Evolutionary conservation across 92 coral and sea anemone species (phyloP).

Genomic region (Umimayanthus kanabou): DNA sequence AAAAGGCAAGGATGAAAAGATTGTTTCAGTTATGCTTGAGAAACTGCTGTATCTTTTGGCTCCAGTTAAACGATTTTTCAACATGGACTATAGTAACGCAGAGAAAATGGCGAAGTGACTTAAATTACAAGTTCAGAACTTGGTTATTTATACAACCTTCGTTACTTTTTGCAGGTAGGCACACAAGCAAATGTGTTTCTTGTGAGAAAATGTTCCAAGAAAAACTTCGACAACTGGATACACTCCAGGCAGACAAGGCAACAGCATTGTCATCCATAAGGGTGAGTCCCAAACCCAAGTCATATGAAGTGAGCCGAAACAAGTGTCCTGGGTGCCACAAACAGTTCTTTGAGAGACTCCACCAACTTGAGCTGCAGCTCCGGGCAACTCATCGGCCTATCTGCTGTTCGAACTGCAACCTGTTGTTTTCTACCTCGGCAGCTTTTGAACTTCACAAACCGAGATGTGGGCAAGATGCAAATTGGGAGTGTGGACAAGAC

Average conservation of each 20-base stretch:
- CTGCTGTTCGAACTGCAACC: slow-evolving; percentile 34
- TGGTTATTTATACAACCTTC: neutral
- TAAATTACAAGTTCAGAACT: too few relatives aligned
- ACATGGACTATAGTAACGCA: too few relatives aligned
- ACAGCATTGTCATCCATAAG: neutral
- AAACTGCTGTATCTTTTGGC: neutral
- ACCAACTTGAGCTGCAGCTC: slow-evolving; percentile 29
- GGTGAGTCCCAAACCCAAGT: slow-evolving; percentile 5
- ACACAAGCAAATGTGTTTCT: slow-evolving; percentile 7
- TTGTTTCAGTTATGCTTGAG: neutral
- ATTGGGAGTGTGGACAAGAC: neutral
- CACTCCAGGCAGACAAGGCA: slow-evolving; percentile 15
- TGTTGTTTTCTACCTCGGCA: slow-evolving; percentile 25
- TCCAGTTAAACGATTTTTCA: neutral
- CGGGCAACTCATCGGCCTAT: slow-evolving; percentile 36
- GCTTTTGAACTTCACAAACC: slow-evolving; percentile 30
- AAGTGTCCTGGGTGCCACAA: slow-evolving; percentile 39
- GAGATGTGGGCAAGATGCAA: slow-evolving; percentile 11
- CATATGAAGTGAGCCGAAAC: slow-evolving; percentile 36
- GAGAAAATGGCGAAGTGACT: too few relatives aligned
- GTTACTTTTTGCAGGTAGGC: slow-evolving; percentile 1
- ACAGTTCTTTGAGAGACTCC: slow-evolving; percentile 39
- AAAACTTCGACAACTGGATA: slow-evolving; percentile 26
- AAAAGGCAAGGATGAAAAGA: neutral
- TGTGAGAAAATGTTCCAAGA: slow-evolving; percentile 21